Percentiles rank a stretch among this genome's conserved stretches.
Evolutionary conservation across 1,140 invertebrate species (phyloP).

Genomic region (Danaus plexippus): DNA sequence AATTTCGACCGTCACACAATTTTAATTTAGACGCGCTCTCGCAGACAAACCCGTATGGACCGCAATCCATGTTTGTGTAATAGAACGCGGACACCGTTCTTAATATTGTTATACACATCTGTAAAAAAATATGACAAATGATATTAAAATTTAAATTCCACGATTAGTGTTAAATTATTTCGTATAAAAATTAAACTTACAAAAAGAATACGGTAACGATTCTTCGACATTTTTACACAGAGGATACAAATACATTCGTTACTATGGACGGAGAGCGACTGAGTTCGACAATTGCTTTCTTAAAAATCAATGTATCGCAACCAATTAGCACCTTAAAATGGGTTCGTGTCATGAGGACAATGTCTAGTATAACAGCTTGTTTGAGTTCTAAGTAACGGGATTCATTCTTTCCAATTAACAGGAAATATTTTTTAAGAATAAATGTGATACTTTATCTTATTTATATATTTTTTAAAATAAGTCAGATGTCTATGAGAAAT

Average conservation of each 20-base stretch:
- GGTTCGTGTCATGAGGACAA: conserved; percentile 37
- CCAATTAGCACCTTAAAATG: conserved; percentile 51
- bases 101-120: no score
- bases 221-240: conserved; percentile 10
- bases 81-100: conserved; percentile 14
- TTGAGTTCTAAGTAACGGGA: neutral
- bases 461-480: no score
- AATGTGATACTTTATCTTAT: no score
- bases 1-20: conserved; percentile 46
- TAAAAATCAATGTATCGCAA: conserved; percentile 31
- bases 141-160: no score
- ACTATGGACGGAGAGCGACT: conserved; percentile 27
- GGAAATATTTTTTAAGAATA: no score
- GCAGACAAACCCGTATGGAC: conserved; percentile 55
- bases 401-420: no score
- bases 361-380: conserved; percentile 20
- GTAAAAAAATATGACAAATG: no score
- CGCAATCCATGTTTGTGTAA: conserved; percentile 39
- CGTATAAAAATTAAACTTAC: no score
- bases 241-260: no score
- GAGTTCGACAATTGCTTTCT: conserved; percentile 39
- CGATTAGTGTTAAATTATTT: no score
- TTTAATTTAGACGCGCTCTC: conserved; percentile 42
- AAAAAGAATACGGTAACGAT: neutral
- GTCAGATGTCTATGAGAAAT: no score